phyloP scores from a whole-genome alignment of 2,797 vertebrate genomes.

The Spinus pinus region DNA sequence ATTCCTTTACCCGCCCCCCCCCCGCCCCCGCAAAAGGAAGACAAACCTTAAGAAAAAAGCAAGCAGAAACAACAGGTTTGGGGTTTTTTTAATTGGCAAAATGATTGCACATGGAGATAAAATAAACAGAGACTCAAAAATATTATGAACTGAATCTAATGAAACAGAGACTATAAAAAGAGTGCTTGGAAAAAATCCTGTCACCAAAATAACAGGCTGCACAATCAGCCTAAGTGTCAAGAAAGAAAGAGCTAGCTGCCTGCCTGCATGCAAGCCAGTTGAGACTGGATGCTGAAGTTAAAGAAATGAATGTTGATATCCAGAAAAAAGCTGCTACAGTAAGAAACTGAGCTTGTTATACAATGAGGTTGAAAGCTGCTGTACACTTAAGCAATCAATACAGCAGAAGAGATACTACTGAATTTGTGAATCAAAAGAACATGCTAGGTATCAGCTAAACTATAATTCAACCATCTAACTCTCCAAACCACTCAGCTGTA shows the following conservation, averaged over 20 bases:
- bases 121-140: conserved; percentile 40
- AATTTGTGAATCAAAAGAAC: neutral
- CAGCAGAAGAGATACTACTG: neutral
- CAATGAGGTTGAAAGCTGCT: neutral
- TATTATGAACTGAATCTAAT: neutral
- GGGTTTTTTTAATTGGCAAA: neutral
- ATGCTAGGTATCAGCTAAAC: neutral
- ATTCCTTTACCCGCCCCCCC: neutral
- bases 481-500: neutral
- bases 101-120: neutral
- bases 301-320: neutral
- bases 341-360: conserved; percentile 1
- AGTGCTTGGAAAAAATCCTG: conserved; percentile 1
- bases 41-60: neutral
- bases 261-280: neutral
- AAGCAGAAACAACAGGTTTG: conserved; percentile 14
- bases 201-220: conserved; percentile 16
- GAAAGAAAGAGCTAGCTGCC: conserved; percentile 19
- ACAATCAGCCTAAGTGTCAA: neutral
- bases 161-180: conserved; percentile 21
- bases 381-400: neutral
- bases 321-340: conserved; percentile 23
- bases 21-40: conserved; percentile 17
- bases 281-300: conserved; percentile 30
- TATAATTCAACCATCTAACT: neutral